Percentiles rank a stretch among this genome's conserved stretches.
Conservation (phyloP, 2,888 invertebrate genomes). For the Drosophila kambysellisi region DNA sequence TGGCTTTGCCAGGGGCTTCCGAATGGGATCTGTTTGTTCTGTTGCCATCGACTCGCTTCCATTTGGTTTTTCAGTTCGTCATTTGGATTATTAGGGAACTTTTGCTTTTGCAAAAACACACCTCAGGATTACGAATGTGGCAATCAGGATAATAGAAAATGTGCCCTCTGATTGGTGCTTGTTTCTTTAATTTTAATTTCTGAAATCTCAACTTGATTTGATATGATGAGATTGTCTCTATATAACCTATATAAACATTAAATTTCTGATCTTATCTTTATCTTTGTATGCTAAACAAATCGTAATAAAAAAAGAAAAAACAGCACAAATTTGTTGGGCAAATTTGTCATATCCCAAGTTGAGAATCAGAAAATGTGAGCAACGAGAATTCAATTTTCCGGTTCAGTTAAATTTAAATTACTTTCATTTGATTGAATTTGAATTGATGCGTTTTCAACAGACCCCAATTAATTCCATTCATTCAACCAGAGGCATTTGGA, state of each 20-base stretch:
- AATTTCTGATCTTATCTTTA: too few relatives aligned
- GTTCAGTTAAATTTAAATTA: constrained; percentile 49
- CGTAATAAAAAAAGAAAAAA: constrained; percentile 13
- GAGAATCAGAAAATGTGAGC: constrained; percentile 25
- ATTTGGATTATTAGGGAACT: constrained; percentile 14
- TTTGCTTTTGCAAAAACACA: constrained; percentile 18
- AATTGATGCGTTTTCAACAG: constrained; percentile 48
- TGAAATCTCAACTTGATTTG: neutral
- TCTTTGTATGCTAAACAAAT: constrained; percentile 36
- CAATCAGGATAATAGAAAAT: constrained; percentile 20
- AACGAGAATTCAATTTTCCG: constrained; percentile 55
- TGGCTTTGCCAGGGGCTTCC: constrained; percentile 67
- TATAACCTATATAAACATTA: too few relatives aligned
- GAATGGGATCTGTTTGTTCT: constrained; percentile 53
- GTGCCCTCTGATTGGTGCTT: neutral
- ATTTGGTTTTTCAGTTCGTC: constrained; percentile 17
- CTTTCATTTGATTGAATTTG: constrained; percentile 64
- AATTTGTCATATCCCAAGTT: constrained; percentile 12
- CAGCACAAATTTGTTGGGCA: constrained; percentile 5
- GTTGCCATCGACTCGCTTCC: constrained; percentile 57
- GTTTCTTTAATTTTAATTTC: neutral
- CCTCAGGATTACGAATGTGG: constrained; percentile 45
- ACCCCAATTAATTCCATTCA: constrained; percentile 37
- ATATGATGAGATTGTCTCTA: neutral
- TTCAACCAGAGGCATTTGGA: constrained; percentile 19